Evolutionary conservation across 2,888 invertebrate genomes (phyloP), one percentile per base, ranked within the genome.

Genomic region (Adela reaumurella): DNA sequence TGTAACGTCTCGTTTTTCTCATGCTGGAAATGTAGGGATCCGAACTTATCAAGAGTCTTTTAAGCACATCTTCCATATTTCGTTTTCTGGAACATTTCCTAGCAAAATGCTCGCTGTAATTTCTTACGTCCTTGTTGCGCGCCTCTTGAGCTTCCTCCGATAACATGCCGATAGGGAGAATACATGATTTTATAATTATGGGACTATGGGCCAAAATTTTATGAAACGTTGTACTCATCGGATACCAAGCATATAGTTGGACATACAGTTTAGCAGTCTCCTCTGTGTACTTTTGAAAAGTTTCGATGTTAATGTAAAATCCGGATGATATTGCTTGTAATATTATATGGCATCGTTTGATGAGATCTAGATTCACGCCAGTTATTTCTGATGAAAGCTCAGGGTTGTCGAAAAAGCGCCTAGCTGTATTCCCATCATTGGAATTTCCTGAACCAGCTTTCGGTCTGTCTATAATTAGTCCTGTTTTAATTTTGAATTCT

Each of bases 41-140:
- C n/a, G n/a, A n/a, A n/a, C n/a, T n/a, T n/a, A n/a, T n/a, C n/a
- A n/a, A n/a, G n/a, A n/a, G n/a, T n/a, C n/a, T n/a, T n/a, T n/a
- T n/a, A n/a, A n/a, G n/a, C n/a, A n/a, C n/a, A n/a, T n/a, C n/a
- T n/a, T n/a, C n/a, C n/a, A n/a, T n/a, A n/a, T n/a, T n/a, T n/a
- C n/a, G n/a, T n/a, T n/a, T n/a, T n/a, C n/a, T n/a, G 48, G 66
- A 69, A 51, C 55, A 68, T 43, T 62, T 68, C 43, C 56, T 59
- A 17, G 68, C 65, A 41, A 3, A 6, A 20, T 14, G 17, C 16
- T 19, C 8, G 19, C 16, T 17, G 14, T 43, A 18, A 16, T 44
- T 19, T n/a, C 17, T n/a, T 17, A 16, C n/a, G 28, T 46, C 46
- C 19, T 46, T 46, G 8, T 46, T 46, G n/a, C 24, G 17, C 14